Conservation (phyloP, 1,140 invertebrate genomes). For the Rhopalosiphum padi region DNA sequence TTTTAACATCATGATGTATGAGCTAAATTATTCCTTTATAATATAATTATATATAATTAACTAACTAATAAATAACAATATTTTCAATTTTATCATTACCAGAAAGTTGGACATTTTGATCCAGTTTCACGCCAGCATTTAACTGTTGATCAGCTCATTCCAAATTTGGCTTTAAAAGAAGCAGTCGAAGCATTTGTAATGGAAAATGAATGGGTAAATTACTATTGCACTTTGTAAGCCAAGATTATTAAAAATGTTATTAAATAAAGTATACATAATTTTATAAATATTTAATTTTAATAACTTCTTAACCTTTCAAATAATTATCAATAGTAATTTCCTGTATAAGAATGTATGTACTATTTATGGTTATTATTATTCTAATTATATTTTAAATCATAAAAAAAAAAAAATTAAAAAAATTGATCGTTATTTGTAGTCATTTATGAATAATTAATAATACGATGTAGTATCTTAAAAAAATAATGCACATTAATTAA, state of each 20-base stretch:
- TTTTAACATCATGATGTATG: not conserved
- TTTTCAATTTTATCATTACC: constrained; percentile 62
- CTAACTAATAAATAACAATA: not conserved
- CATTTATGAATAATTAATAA: not conserved
- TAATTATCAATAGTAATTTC: not conserved
- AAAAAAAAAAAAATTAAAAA: not conserved
- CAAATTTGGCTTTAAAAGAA: constrained; percentile 99
- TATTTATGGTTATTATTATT: not conserved
- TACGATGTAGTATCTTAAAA: not conserved
- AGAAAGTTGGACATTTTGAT: constrained; percentile 98
- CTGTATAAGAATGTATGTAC: not conserved
- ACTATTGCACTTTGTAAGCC: constrained; percentile 43
- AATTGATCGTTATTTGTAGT: not conserved
- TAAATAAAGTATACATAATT: not conserved
- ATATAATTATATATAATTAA: not conserved
- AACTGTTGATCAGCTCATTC: constrained; percentile 94
- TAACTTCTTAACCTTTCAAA: not conserved
- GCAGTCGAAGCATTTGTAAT: constrained; percentile 95
- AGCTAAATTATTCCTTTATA: not conserved
- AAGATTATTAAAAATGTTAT: not conserved
- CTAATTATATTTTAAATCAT: not conserved
- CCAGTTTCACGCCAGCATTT: constrained; percentile 92
- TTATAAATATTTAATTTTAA: not conserved
- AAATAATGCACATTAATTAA: not conserved
- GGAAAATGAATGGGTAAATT: constrained; percentile 90